Evolutionary conservation across 2,888 invertebrate genomes (phyloP), one percentile per base, ranked within the genome.

Genomic region (Anodontia alba): DNA sequence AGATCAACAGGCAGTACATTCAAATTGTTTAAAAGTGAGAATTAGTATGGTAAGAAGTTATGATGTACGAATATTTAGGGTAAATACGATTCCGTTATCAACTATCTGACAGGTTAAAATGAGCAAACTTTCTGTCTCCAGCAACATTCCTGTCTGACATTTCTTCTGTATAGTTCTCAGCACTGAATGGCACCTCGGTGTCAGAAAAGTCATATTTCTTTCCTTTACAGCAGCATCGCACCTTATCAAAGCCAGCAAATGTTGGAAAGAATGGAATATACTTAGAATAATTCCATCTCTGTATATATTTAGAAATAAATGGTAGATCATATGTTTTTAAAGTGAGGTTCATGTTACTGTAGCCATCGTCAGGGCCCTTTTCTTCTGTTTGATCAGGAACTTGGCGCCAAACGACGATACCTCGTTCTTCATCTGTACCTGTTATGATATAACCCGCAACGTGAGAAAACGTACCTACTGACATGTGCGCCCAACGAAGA

Each of bases 341-440:
- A 0, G 78, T 78, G 20, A 83, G 74, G 31, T 73, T 36, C 3
- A 57, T 33, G 31, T 74, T 78, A 29, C 54, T 36, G 12, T 77
- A 68, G 20, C 43, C 51, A 1, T 74, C 57, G 0, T 72, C 69
- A 12, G 5, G 5, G 38, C 12, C 12, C 12, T 38, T 12, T 29
- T 67, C 54, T 5, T 80, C 75, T 23, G 80, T 80, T 17, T 66
- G 57, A 29, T 76, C 75, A 0, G 75, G 76, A n/a, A 78, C 57
- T 54, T 86, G 70, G n/a, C 87, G 73, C 88, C 88, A 88, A n/a
- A 78, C 12, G 0, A 80, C n/a, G 20, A 88, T 84, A 17, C 88
- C 88, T 2, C 87, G 77, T 46, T 88, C 88, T 38, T 83, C 82
- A 15, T 74, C 81, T 31, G 87, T 85, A 23, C 88, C 88, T 88